phyloP scores from a whole-genome alignment of 2,888 invertebrate species.

The Protophormia terraenovae region DNA sequence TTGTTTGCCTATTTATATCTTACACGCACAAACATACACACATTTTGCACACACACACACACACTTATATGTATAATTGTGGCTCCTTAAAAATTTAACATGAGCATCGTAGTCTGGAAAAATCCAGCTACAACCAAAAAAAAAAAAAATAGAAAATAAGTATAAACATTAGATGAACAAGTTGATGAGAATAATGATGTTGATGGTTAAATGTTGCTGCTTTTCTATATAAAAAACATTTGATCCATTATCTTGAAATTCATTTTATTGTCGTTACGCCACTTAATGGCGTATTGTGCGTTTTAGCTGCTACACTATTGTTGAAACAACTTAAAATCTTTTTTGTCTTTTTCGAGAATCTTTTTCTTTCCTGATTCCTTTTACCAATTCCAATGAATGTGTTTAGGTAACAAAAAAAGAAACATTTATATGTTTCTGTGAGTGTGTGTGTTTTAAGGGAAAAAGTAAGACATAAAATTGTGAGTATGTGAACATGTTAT shows the following conservation, averaged over 20 bases:
- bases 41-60: background rate
- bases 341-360: background rate
- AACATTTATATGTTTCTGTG: background rate
- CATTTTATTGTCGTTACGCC: slow-evolving; percentile 46
- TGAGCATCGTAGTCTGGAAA: background rate
- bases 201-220: background rate
- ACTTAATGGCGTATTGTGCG: slow-evolving; percentile 43
- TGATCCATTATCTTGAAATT: slow-evolving; percentile 73
- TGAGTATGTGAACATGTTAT: slow-evolving; percentile 21
- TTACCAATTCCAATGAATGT: background rate
- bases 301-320: slow-evolving; percentile 37
- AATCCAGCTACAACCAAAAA: background rate
- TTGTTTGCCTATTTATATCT: background rate
- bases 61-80: background rate
- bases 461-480: no score
- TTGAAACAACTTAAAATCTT: slow-evolving; percentile 24
- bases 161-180: slow-evolving; percentile 16
- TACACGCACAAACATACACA: background rate
- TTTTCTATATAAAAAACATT: slow-evolving; percentile 69
- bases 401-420: background rate
- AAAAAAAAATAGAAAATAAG: background rate
- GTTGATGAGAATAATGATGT: background rate
- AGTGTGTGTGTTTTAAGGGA: background rate
- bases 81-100: background rate
- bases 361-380: slow-evolving; percentile 13